A percentile compares a stretch with the other conserved stretches of the same genome.
These are phyloP conservation scores for Corythoichthys haematopterus DNA, from an alignment of 2,113 vertebrate genomes.

Conservation along the genomic window DNA sequence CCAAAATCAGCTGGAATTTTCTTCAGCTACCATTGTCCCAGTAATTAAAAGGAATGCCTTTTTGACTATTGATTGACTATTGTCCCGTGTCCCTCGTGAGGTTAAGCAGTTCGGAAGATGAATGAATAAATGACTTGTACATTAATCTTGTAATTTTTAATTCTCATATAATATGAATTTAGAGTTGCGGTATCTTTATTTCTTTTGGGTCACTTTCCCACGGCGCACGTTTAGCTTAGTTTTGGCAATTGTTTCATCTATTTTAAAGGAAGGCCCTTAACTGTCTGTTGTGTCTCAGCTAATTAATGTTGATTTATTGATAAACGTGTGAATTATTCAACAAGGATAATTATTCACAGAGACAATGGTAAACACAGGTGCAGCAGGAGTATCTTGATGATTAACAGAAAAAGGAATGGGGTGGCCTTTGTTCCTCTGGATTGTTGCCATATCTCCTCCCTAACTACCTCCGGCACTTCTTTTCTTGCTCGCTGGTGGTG, in stretches of 20 bases:
- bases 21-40: too few relatives aligned
- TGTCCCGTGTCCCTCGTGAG: too few relatives aligned
- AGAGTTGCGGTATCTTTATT: background rate
- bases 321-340: slow-evolving; percentile 63
- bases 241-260: slow-evolving; percentile 17
- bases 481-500: slow-evolving; percentile 37
- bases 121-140: too few relatives aligned
- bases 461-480: slow-evolving; percentile 16
- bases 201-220: background rate
- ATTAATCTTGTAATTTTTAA: too few relatives aligned
- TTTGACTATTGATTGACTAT: too few relatives aligned
- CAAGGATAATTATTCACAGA: slow-evolving; percentile 59
- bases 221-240: slow-evolving; percentile 14
- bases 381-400: slow-evolving; percentile 21
- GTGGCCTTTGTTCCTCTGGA: slow-evolving; percentile 50
- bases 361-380: slow-evolving; percentile 64
- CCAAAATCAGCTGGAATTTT: too few relatives aligned
- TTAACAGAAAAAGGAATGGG: slow-evolving; percentile 17
- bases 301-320: slow-evolving; percentile 73
- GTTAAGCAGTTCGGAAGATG: too few relatives aligned
- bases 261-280: slow-evolving; percentile 29
- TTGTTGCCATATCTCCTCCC: slow-evolving; percentile 31
- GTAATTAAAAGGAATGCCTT: too few relatives aligned
- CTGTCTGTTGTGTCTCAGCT: slow-evolving; percentile 53
- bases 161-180: too few relatives aligned